Evolutionary conservation across 2,797 vertebrate genomes (phyloP).

Genomic region (Phylloscopus collybita): DNA sequence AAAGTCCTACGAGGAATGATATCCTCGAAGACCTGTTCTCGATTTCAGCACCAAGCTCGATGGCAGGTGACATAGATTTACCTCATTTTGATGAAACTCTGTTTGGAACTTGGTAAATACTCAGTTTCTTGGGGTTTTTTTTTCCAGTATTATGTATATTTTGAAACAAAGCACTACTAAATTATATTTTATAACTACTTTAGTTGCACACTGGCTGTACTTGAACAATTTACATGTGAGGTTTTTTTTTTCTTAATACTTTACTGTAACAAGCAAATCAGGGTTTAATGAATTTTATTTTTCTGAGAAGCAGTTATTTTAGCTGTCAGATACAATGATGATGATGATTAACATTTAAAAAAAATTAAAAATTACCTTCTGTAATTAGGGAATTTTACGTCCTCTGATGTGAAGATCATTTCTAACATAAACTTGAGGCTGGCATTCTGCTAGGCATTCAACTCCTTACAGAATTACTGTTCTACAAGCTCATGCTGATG

Average conservation of each 20-base stretch:
- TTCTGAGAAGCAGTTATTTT: neutral
- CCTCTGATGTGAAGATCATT: neutral
- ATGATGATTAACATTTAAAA: neutral
- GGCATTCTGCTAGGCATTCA: neutral
- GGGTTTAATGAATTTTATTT: slow-evolving; percentile 12
- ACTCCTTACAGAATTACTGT: neutral
- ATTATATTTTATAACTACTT: slow-evolving; percentile 52
- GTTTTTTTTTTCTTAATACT: neutral
- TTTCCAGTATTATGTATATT: slow-evolving; percentile 48
- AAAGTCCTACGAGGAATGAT: slow-evolving; percentile 67
- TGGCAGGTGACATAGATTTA: slow-evolving; percentile 79
- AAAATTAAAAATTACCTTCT: neutral
- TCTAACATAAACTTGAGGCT: neutral
- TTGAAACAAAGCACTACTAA: slow-evolving; percentile 54
- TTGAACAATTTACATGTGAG: slow-evolving; percentile 47
- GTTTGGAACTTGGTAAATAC: slow-evolving; percentile 76
- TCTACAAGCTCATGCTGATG: neutral
- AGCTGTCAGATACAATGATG: neutral
- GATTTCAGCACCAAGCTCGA: slow-evolving; percentile 70
- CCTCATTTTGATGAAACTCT: slow-evolving; percentile 83
- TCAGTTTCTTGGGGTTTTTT: neutral
- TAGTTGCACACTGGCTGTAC: slow-evolving; percentile 56
- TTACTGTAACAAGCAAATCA: neutral
- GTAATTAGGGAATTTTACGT: neutral
- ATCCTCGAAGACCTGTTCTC: slow-evolving; percentile 87